phyloP scores from a whole-genome alignment of 2,797 vertebrate species.

The Prunella strophiata region DNA sequence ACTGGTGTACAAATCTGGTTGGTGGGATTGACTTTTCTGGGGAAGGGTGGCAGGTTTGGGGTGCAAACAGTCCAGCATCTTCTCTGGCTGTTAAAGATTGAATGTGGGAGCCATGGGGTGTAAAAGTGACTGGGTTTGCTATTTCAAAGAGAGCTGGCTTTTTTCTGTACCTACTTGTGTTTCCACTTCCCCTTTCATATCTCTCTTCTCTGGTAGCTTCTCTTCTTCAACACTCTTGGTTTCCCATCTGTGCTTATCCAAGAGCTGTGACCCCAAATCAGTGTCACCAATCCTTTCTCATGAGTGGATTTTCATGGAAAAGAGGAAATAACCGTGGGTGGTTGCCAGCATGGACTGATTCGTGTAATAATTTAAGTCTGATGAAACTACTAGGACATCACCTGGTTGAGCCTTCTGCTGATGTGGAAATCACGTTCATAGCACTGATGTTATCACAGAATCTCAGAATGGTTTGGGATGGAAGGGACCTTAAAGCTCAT shows the following conservation, averaged over 20 bases:
- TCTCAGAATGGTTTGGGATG: neutral
- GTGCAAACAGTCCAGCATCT: neutral
- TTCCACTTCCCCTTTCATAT: neutral
- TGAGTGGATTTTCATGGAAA: neutral
- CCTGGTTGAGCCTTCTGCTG: neutral
- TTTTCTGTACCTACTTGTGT: neutral
- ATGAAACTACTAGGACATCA: neutral
- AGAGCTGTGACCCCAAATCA: neutral
- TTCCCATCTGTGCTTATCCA: neutral
- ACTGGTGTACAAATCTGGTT: fast-evolving
- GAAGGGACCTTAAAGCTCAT: neutral
- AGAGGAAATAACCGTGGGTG: neutral
- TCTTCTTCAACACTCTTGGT: neutral
- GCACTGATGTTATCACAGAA: fast-evolving
- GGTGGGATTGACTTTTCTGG: neutral
- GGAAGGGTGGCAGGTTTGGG: neutral
- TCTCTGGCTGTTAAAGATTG: fast-evolving
- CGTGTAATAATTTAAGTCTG: neutral
- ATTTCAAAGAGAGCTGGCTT: neutral
- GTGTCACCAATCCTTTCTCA: neutral
- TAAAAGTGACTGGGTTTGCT: neutral
- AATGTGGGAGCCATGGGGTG: neutral
- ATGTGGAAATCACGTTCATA: fast-evolving
- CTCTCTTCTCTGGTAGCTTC: neutral
- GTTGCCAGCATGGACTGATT: neutral